phyloP scores from a whole-genome alignment of 2,113 vertebrate genomes.

The Barnardius zonarius region DNA sequence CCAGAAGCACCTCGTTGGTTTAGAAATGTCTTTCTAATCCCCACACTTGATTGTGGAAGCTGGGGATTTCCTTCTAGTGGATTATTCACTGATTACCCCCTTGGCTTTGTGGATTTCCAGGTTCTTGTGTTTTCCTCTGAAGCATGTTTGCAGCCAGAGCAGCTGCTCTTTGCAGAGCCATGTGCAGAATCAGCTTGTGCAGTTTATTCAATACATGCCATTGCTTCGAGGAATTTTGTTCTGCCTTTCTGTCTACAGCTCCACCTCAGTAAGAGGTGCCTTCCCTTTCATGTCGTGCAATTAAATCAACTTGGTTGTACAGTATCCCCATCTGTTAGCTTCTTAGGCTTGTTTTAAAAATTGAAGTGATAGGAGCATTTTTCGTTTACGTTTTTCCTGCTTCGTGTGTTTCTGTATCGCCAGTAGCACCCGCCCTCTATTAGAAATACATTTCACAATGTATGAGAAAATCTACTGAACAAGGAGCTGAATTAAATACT shows the following conservation, averaged over 20 bases:
- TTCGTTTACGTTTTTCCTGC: neutral
- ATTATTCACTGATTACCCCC: constrained; percentile 22
- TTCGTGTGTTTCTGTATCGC: neutral
- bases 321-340: neutral
- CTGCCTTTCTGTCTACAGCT: neutral
- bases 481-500: neutral
- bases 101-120: constrained; percentile 8
- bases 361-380: neutral
- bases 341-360: neutral
- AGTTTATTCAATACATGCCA: constrained; percentile 3
- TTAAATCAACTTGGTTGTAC: neutral
- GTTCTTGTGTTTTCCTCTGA: neutral
- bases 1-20: neutral
- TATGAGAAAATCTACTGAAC: neutral
- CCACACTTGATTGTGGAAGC: neutral
- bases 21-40: neutral
- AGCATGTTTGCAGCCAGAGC: neutral
- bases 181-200: neutral
- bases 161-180: neutral
- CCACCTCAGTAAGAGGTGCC: neutral
- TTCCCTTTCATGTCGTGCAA: constrained; percentile 3
- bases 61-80: neutral
- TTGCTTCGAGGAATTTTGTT: constrained; percentile 44
- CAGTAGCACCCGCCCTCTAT: neutral
- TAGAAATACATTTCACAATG: neutral